These are phyloP conservation scores for Prunella strophiata DNA, from an alignment of 2,797 vertebrate genomes.

Conservation along the genomic window DNA sequence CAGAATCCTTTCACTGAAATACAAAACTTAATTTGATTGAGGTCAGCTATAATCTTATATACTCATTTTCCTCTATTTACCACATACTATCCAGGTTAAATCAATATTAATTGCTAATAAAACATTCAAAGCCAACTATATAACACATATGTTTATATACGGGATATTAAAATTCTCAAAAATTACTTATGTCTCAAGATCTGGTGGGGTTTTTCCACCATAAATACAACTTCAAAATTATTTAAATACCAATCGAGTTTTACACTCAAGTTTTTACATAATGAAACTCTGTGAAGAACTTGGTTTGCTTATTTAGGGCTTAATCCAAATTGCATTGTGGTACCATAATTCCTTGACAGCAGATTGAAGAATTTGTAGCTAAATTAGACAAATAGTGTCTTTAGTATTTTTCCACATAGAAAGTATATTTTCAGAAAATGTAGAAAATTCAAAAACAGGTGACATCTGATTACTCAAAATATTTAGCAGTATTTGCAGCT, in stretches of 20 bases:
- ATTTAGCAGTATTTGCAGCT: background rate
- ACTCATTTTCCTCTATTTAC: background rate
- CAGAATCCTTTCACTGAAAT: slow-evolving; percentile 26
- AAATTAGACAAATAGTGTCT: background rate
- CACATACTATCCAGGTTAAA: background rate
- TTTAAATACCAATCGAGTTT: background rate
- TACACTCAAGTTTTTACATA: background rate
- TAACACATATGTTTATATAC: background rate
- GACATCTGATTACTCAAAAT: background rate
- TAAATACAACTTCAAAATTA: background rate
- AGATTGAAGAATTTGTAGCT: background rate
- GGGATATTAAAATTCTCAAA: background rate
- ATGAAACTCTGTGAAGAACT: background rate
- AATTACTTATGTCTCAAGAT: background rate
- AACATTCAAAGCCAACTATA: background rate
- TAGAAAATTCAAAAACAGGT: background rate
- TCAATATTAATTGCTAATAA: background rate
- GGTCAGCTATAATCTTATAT: background rate
- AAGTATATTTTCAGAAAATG: background rate
- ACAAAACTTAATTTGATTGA: background rate
- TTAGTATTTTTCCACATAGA: background rate
- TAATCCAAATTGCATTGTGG: background rate
- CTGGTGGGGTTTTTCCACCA: background rate
- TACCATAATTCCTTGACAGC: background rate
- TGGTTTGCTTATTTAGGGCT: background rate